Evolutionary conservation across 2,797 vertebrate species (phyloP).

Genomic region (Sebastes hubbsi): DNA sequence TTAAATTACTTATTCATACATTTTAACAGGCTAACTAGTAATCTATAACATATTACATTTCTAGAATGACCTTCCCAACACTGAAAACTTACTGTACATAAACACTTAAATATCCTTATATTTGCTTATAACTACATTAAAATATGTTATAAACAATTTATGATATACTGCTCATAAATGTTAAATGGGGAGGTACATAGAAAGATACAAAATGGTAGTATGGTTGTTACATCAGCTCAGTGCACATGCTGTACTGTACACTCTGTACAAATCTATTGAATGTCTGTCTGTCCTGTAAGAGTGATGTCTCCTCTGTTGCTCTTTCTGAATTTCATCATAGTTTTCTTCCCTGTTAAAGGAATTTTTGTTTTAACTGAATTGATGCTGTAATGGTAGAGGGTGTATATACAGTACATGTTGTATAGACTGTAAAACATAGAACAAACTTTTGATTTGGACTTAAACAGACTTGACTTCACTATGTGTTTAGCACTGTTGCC

Average conservation of each 20-base stretch:
- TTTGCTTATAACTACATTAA: not conserved
- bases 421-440: not conserved
- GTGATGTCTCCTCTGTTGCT: not conserved
- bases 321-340: not conserved
- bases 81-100: not conserved
- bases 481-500: not conserved
- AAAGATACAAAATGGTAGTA: not conserved
- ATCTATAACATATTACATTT: too few relatives aligned
- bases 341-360: not conserved
- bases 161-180: not conserved
- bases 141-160: not conserved
- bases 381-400: not conserved
- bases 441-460: not conserved
- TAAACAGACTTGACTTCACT: not conserved
- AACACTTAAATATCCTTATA: not conserved
- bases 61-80: too few relatives aligned
- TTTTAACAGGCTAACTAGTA: too few relatives aligned
- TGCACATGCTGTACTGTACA: conserved; percentile 7
- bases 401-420: not conserved
- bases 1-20: too few relatives aligned
- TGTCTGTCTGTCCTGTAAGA: not conserved
- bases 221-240: not conserved
- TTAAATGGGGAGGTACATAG: not conserved
- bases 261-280: not conserved
- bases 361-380: not conserved